Base-by-base conservation (phyloP, 2,797 vertebrate genomes). In the Acridotheres tristis region DNA sequence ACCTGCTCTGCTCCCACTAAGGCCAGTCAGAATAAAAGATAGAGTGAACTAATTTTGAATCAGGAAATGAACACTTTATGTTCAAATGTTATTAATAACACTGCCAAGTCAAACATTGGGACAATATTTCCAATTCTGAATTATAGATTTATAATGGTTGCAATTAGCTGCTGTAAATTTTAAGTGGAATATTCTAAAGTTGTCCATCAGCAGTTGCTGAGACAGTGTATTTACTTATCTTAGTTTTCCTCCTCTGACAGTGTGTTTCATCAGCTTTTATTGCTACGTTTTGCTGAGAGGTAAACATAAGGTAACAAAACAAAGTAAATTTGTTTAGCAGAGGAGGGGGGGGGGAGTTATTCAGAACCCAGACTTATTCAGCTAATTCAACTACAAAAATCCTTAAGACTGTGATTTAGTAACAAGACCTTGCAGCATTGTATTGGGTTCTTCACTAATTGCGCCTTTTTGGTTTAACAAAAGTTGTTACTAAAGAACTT, bases 211-310 rank as follows among this genome's bases (percentile, higher is more conserved):
- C 3, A 3, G 48, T 63, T 77, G 58, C 42, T 89, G 73, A 47
- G 82, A 23, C 54, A 54, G 65, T 53, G 1, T 72, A 47, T 93
- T 93, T 68, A 58, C 43, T 86, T 58, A 30, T 47, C 67, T 66
- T 58, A 17, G 26, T 69, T 81, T 59, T 61, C 42, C 11, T 86
- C 53, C 51, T 36, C 36, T 65, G n/a, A 10, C 43, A 43, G 6
- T 48, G 10, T 25, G 5, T 89, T 94, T 89, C 83, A 40, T 47
- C 54, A 71, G 45, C 75, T 92, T 92, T 92, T 77, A 48, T 82
- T 80, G 71, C 71, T 93, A 93, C 71, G 25, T 77, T 95, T 96
- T 92, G 38, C 53, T 80, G 92, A 94, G 92, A 94, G 59, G 89
- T 76, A 93, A 88, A 88, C 45, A 53, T 11, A 76, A 88, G 86